Evolutionary conservation across 1,140 invertebrate species (phyloP).

Genomic region (Odontomachus brunneus): DNA sequence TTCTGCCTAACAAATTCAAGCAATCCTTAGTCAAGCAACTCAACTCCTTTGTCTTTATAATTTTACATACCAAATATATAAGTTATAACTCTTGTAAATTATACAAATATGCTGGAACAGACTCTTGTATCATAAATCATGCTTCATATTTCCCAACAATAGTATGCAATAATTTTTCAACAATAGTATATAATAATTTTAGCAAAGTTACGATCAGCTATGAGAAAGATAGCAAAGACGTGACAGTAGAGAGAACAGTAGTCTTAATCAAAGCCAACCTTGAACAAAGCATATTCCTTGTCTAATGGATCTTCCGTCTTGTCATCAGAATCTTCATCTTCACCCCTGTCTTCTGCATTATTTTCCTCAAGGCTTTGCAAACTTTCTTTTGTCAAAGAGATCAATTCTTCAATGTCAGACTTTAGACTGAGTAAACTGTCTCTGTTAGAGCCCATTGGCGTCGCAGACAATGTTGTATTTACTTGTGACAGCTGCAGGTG

Average conservation of each 20-base stretch:
- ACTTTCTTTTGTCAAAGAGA: slow-evolving; percentile 88
- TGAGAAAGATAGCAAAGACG: slow-evolving; percentile 29
- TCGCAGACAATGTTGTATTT: slow-evolving; percentile 85
- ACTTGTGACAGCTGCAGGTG: slow-evolving; percentile 87
- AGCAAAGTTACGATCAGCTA: not conserved
- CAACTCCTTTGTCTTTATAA: not conserved
- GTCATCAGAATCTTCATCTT: slow-evolving; percentile 59
- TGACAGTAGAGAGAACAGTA: slow-evolving; percentile 30
- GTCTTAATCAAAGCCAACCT: slow-evolving; percentile 82
- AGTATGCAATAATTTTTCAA: not conserved
- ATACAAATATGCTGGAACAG: slow-evolving; percentile 31
- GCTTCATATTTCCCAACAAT: not conserved
- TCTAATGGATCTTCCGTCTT: slow-evolving; percentile 83
- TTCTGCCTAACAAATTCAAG: slow-evolving; percentile 79
- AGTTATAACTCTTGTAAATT: slow-evolving; percentile 22
- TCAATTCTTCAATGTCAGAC: slow-evolving; percentile 88
- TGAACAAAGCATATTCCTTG: slow-evolving; percentile 90
- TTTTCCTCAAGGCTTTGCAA: slow-evolving; percentile 80
- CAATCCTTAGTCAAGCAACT: slow-evolving; percentile 1
- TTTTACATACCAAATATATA: slow-evolving; percentile 43
- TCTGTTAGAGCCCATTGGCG: slow-evolving; percentile 84
- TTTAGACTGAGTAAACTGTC: slow-evolving; percentile 87
- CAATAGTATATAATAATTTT: not conserved
- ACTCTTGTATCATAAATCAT: not conserved
- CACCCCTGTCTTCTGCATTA: slow-evolving; percentile 44